phyloP scores from a whole-genome alignment of 53 echinoderm and acorn worm genomes.

The Apostichopus leukothele region DNA sequence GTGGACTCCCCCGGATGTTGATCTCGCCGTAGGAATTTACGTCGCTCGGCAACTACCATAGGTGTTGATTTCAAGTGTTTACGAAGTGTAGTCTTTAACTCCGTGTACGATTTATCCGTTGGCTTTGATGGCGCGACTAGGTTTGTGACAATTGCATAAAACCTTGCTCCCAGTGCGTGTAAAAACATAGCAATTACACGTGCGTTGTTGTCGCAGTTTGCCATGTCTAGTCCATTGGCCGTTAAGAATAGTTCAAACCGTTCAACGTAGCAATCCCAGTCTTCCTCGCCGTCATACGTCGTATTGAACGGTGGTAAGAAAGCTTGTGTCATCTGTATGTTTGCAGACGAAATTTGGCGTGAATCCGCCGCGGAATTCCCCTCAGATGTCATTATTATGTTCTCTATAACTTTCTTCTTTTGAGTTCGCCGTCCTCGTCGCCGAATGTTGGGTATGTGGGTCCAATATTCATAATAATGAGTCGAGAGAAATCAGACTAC shows the following conservation, averaged over 20 bases:
- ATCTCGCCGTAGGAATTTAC: slow-evolving; percentile 53
- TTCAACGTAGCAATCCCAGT: slow-evolving; percentile 63
- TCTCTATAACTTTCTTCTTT: too few species aligned
- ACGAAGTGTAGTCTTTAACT: not conserved
- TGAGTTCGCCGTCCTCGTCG: too few species aligned
- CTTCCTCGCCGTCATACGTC: slow-evolving; percentile 41
- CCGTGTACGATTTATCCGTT: slow-evolving; percentile 14
- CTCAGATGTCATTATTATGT: too few species aligned
- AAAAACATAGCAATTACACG: slow-evolving; percentile 29
- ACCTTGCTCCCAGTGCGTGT: not conserved
- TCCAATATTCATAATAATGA: too few species aligned
- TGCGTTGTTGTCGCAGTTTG: not conserved
- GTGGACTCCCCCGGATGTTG: slow-evolving; percentile 44
- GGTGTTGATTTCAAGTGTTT: not conserved
- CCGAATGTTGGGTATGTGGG: too few species aligned
- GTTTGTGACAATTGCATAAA: not conserved
- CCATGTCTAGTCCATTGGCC: slow-evolving; percentile 50
- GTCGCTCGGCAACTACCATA: slow-evolving; percentile 7
- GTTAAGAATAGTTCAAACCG: slow-evolving; percentile 58
- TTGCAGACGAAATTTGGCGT: too few species aligned
- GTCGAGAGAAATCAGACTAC: too few species aligned
- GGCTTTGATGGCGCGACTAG: slow-evolving; percentile 11
- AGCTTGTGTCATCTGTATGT: not conserved
- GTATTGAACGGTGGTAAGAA: slow-evolving; percentile 19
- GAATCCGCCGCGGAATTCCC: too few species aligned